These are phyloP conservation scores for Xenopus borealis DNA, from an alignment of 2,113 vertebrate genomes.

Conservation along the genomic window DNA sequence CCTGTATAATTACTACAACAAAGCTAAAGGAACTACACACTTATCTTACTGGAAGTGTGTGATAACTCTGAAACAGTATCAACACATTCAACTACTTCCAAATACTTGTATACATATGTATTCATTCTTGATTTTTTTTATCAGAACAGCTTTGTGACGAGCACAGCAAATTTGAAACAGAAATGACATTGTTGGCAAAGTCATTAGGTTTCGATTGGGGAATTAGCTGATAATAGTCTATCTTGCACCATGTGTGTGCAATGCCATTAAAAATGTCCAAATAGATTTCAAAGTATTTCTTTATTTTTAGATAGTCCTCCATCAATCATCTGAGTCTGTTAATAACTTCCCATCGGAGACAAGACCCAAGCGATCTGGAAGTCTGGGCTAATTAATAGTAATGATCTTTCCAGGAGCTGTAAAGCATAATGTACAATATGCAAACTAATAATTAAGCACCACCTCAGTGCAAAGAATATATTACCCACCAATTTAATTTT, in stretches of 20 bases:
- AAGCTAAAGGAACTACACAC: too few species aligned
- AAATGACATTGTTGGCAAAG: slow-evolving; percentile 24
- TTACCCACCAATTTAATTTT: slow-evolving; percentile 14
- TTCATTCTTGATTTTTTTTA: too few species aligned
- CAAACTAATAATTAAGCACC: slow-evolving; percentile 9
- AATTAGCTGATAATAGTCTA: slow-evolving; percentile 5
- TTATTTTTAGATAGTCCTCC: slow-evolving; percentile 32
- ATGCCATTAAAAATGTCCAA: slow-evolving; percentile 33
- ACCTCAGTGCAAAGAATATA: slow-evolving; percentile 3
- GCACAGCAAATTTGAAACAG: not conserved
- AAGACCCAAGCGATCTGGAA: slow-evolving; percentile 13
- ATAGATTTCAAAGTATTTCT: slow-evolving; percentile 36
- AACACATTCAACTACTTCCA: too few species aligned
- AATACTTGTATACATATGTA: too few species aligned
- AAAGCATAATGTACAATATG: slow-evolving; percentile 23
- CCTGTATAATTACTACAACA: too few species aligned
- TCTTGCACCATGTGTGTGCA: slow-evolving; percentile 22
- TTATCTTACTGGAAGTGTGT: too few species aligned
- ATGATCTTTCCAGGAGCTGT: slow-evolving; percentile 22
- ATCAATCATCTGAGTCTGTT: slow-evolving; percentile 19
- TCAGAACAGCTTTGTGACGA: too few species aligned
- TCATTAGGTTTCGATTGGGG: slow-evolving; percentile 6
- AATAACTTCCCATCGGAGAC: slow-evolving; percentile 34
- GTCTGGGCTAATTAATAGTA: slow-evolving; percentile 39
- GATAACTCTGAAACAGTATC: too few species aligned